phyloP scores from a whole-genome alignment of 2,113 vertebrate genomes.

The Oenanthe melanoleuca region DNA sequence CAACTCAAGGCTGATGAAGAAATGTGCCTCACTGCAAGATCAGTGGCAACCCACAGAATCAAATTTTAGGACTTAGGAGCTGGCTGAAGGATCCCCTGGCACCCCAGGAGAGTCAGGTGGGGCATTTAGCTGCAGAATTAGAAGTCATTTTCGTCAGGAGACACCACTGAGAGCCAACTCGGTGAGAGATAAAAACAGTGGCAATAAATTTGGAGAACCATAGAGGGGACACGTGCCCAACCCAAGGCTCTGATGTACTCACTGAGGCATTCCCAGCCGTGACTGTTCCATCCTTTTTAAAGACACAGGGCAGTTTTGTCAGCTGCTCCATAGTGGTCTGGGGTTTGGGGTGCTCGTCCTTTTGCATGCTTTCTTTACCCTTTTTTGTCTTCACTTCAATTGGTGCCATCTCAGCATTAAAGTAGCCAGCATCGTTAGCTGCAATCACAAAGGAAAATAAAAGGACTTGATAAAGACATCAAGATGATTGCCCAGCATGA shows the following conservation, averaged over 20 bases:
- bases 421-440: slow-evolving; percentile 91
- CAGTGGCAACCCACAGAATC: background rate
- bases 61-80: background rate
- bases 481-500: background rate
- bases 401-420: slow-evolving; percentile 88
- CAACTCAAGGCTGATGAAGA: background rate
- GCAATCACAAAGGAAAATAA: background rate
- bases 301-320: slow-evolving; percentile 86
- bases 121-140: background rate
- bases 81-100: background rate
- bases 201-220: background rate
- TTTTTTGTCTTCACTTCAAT: slow-evolving; percentile 92
- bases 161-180: background rate
- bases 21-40: background rate
- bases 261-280: slow-evolving; percentile 97
- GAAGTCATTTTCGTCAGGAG: accelerated
- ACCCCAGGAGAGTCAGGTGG: background rate
- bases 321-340: slow-evolving; percentile 90
- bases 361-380: slow-evolving; percentile 83
- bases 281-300: slow-evolving; percentile 93
- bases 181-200: background rate
- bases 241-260: slow-evolving; percentile 8
- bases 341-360: slow-evolving; percentile 93
- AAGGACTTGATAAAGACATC: background rate
- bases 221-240: background rate